Base-by-base conservation (phyloP, 30 jellyfish, hydroid and myxozoan genomes). In the Rhopilema esculentum region DNA sequence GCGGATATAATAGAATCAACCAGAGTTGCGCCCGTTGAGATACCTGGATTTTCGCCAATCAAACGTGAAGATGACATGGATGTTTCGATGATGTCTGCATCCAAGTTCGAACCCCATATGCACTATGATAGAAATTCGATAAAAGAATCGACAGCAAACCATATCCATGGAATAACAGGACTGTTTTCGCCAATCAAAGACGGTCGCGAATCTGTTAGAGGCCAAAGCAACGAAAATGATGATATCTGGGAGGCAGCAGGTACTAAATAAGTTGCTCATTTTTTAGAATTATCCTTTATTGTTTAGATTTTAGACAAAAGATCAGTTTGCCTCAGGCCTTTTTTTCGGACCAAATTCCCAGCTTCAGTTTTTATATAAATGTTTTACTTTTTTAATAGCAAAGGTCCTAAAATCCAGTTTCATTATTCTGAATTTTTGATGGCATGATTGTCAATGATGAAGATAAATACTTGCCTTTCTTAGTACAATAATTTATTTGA, bases 141-240 rank as follows among this genome's bases (percentile, higher is more conserved):
- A 2, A 88, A 88, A 79, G 96, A 88, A 32, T 88, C 96, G 81
- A 88, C 96, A 27, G 96, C 96, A 74, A 88, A 84, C 32, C 77
- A 78, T 21, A 51, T 88, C 17, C 96, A 88, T 66, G 96, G 96
- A 32, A 88, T 88, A n/a, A 88, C 96, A 28, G 92, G 87, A 23
- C 33, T 84, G 80, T 84, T 71, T 65, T 84, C 92, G 83, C 92
- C 92, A 18, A 84, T 84, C 27, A 71, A 57, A 16, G 88, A 73
- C 67, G 40, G 77, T 32, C 19, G 63, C 31, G 52, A 77, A 8
- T 50, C 77, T 9, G 48, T 23, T 16, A 52, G 48, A 16, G 57
- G 16, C 0, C 27, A 72, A 72, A 1, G 64, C 4, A 17, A 25
- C 21, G 83, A 19, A 21, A 27, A 72, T 0, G 68, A 48, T 17